Evolutionary conservation across 1,140 invertebrate species (phyloP), one percentile per base, ranked within the genome.

Genomic region (Ylistrum balloti): DNA sequence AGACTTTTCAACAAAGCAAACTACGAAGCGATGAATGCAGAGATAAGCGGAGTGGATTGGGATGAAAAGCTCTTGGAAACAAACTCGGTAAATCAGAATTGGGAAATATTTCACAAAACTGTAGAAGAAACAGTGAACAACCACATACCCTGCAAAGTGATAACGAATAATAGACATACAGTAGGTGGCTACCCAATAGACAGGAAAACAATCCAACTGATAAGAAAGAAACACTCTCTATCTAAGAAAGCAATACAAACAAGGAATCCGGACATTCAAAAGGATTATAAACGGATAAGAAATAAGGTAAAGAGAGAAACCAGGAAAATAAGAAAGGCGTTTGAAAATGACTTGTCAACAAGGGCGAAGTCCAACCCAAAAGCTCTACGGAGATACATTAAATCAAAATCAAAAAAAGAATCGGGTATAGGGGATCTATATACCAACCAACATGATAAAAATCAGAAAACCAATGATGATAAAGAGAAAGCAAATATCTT

Each of bases 401-500:
- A 90, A 11, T 90, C 89, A 33, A 90, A 87, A 35, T 87, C 34
- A 41, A 90, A 90, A 74, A 87, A 85, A 10, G 34, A 45, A 33
- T 33, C 22, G 33, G 89, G 89, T 7, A 90, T 90, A 32, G 17
- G 22, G 32, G 86, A 90, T 74, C 33, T 90, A 56, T 9, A 34
- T 7, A 90, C 38, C 48, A 85, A 74, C 34, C 20, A 56, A 34
- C 11, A 87, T 85, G 33, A 33, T 0, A 90, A 32, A 38, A 45
- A 56, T 11, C 17, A 13, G 32, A 9, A 35, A 87, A 90, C 89
- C 28, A 87, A 34, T 33, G 85, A 87, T 20, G 56, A 90, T 34
- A 45, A 87, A 87, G 89, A 87, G 20, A 90, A 90, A 33, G 89
- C 86, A 33, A 86, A 90, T 41, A 90, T 41, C 33, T 33, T 90